Evolutionary conservation across 2,113 vertebrate species (phyloP), one percentile per base, ranked within the genome.

Genomic region (Herpailurus yagouaroundi): DNA sequence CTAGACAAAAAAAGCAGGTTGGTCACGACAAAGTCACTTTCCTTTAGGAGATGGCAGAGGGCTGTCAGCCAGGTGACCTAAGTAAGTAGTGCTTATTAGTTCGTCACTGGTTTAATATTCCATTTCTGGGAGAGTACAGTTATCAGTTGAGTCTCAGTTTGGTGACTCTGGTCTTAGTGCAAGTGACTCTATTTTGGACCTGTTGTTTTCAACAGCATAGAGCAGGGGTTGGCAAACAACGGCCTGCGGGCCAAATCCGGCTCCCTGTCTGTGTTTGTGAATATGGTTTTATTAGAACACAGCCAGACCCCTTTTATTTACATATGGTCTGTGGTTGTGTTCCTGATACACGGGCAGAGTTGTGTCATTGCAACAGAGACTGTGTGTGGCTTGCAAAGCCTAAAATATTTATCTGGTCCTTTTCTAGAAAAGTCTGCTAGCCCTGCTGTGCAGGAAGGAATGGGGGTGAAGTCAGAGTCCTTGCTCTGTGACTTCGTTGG

Each of bases 281-380:
- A 4, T 19, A 1, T 1, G 3, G 11, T 77, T 74, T 48, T 33
- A 45, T 73, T 92, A 57, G 88, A 16, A 33, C 41, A 10, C 27
- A 8, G 21, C 31, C 7, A 5, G 41, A 45, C n/a, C 52, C 0
- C 1, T 16, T 77, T 41, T 80, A 13, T 27, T 52, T 29, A 27
- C 48, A 0, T 5, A 1, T 21, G 38, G 0, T 31, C 81, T 41
- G 15, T 52, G 41, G 21, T 41, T 57, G 21, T 25, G 36, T 57
- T 68, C 9, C 0, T n/a, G 63, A 21, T 2, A 33, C 9, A 14
- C 1, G 18, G 33, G 48, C 55, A 12, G 29, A 57, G 21, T 7
- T 63, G 66, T 74, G 45, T 36, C 36, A 50, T 55, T 29, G 71
- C 45, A 18, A 6, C 71, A 50, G 87, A 55, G 83, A 27, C 21